Conservation (phyloP, 23 tunicate species). For the Halocynthia aurantium region DNA sequence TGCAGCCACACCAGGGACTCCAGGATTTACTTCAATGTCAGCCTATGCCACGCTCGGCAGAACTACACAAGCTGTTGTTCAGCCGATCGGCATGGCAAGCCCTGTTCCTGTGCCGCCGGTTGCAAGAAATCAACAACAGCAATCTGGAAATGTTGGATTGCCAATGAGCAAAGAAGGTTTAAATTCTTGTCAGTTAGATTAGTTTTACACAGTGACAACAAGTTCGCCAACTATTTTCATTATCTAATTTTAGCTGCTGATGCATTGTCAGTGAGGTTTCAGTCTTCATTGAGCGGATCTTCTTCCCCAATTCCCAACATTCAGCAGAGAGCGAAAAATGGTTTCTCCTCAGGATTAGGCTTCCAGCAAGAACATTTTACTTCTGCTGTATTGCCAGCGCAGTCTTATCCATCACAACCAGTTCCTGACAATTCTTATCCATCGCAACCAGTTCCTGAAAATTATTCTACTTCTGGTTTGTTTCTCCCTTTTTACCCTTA, state of each 20-base stretch:
- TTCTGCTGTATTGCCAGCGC: background rate
- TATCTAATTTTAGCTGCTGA: background rate
- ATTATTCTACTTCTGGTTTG: too few species aligned
- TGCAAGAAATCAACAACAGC: background rate
- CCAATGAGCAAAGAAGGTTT: conserved; percentile 3
- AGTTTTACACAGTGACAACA: too few species aligned
- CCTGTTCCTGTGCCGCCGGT: background rate
- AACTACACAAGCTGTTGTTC: background rate
- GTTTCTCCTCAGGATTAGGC: background rate
- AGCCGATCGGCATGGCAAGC: background rate
- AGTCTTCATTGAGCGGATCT: conserved; percentile 2
- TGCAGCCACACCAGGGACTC: background rate
- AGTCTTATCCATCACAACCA: too few species aligned
- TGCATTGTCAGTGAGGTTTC: conserved; percentile 2
- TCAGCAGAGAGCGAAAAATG: background rate
- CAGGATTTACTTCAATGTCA: background rate
- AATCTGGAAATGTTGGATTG: background rate
- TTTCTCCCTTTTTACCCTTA: too few species aligned
- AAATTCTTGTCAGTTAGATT: too few species aligned
- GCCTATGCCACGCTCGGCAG: background rate
- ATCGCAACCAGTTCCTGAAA: too few species aligned
- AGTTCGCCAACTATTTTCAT: too few species aligned
- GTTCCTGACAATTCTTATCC: too few species aligned
- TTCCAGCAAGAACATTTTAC: background rate
- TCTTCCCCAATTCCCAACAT: background rate